Evolutionary conservation across 2,797 vertebrate species (phyloP).

Genomic region (Hipposideros larvatus): DNA sequence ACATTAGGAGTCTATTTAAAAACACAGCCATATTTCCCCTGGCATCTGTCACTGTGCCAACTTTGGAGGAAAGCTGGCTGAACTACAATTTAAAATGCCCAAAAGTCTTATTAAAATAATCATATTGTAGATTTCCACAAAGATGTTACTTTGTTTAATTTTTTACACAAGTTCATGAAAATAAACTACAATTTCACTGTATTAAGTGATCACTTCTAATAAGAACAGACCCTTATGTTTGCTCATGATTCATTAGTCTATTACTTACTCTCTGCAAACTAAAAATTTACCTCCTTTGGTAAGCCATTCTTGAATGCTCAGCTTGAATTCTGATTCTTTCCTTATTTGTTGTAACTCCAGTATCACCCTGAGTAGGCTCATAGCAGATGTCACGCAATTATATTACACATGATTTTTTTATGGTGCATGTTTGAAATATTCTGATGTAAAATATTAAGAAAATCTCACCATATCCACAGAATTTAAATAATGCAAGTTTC

Average conservation of each 20-base stretch:
- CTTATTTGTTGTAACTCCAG: neutral
- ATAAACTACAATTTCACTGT: neutral
- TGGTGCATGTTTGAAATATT: neutral
- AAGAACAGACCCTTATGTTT: neutral
- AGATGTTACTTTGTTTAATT: neutral
- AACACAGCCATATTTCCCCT: constrained; percentile 16
- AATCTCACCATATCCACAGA: neutral
- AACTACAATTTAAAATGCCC: neutral
- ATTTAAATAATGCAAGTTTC: neutral
- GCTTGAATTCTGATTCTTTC: neutral
- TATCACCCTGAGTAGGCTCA: neutral
- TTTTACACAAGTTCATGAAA: neutral
- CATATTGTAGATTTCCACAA: neutral
- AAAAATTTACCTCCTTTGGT: neutral
- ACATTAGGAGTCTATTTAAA: constrained; percentile 74
- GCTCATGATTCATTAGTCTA: neutral
- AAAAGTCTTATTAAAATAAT: constrained; percentile 14
- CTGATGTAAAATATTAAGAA: neutral
- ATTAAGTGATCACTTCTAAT: neutral
- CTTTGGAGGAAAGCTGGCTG: constrained; percentile 19
- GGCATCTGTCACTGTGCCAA: constrained; percentile 5
- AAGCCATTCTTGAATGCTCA: neutral
- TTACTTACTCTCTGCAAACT: neutral
- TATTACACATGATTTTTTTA: neutral
- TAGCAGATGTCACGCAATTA: neutral